Evolutionary conservation across 2,888 invertebrate species (phyloP).

Genomic region (Phalera bucephala): DNA sequence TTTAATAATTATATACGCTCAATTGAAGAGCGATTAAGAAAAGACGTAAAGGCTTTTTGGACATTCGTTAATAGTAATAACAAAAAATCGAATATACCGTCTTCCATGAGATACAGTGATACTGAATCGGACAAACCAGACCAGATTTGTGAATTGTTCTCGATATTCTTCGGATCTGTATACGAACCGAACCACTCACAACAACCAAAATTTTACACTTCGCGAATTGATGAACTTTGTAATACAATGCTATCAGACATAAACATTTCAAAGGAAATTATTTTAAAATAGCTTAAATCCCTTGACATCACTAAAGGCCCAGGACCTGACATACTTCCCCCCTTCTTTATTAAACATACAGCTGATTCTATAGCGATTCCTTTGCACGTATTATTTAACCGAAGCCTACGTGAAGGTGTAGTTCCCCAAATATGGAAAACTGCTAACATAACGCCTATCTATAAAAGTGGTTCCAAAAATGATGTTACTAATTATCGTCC

Average conservation of each 20-base stretch:
- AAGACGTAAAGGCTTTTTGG: conserved; percentile 5
- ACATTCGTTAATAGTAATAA: conserved; percentile 1
- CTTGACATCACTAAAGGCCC: too few species aligned
- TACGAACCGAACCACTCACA: not conserved
- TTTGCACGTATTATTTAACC: too few species aligned
- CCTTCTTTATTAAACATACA: too few species aligned
- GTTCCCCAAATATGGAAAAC: not conserved
- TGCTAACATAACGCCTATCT: not conserved
- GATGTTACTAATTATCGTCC: not conserved
- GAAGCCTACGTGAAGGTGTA: not conserved
- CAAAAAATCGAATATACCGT: conserved; percentile 2
- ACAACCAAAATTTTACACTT: not conserved
- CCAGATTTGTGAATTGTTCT: not conserved
- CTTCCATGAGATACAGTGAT: not conserved
- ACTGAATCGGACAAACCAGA: not conserved
- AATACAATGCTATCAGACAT: not conserved
- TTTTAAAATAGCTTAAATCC: too few species aligned
- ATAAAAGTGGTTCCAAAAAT: not conserved
- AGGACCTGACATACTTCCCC: too few species aligned
- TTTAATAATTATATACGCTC: conserved; percentile 1
- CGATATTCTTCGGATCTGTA: not conserved
- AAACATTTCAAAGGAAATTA: not conserved
- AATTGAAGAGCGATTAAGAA: conserved; percentile 3
- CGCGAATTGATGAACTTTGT: not conserved
- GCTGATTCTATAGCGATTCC: too few species aligned